Evolutionary conservation across 2,113 vertebrate genomes (phyloP).

Genomic region (Trinectes maculatus): DNA sequence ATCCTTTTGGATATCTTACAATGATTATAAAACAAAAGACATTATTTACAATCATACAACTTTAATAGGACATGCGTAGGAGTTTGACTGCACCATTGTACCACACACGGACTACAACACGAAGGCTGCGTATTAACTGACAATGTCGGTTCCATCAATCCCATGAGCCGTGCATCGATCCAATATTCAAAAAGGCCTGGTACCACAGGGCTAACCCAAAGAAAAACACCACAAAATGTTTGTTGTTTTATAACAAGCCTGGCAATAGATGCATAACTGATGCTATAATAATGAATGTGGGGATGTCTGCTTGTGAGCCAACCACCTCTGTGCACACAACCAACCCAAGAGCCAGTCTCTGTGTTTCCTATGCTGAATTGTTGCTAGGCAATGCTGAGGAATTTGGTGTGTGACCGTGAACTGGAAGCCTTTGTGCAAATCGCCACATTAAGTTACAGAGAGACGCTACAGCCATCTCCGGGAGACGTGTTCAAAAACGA

Average conservation of each 20-base stretch:
- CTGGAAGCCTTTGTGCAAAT: conserved; percentile 77
- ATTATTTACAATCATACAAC: conserved; percentile 80
- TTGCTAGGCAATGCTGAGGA: conserved; percentile 81
- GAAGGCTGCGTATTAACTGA: conserved; percentile 78
- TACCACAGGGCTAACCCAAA: conserved; percentile 42
- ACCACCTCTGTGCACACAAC: conserved; percentile 53
- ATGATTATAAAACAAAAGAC: conserved; percentile 83
- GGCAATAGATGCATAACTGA: conserved; percentile 43
- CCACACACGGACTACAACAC: conserved; percentile 80
- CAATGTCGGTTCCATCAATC: conserved; percentile 46
- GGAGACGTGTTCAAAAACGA: conserved; percentile 52
- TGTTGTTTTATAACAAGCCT: conserved; percentile 19
- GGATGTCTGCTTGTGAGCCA: conserved; percentile 59
- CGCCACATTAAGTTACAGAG: conserved; percentile 63
- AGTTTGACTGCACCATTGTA: conserved; percentile 77
- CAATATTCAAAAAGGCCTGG: conserved; percentile 23
- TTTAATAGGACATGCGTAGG: conserved; percentile 83
- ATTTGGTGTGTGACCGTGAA: conserved; percentile 77
- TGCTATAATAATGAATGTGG: conserved; percentile 57
- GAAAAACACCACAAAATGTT: conserved; percentile 26
- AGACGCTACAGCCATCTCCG: conserved; percentile 54
- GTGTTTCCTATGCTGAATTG: conserved; percentile 62
- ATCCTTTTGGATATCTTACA: conserved; percentile 75
- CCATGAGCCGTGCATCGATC: conserved; percentile 39
- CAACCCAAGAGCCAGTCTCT: conserved; percentile 52